A percentile compares a stretch with the other conserved stretches of the same genome.
Evolutionary conservation across 64 coral and sea anemone genomes (phyloP).

Genomic region (Montipora cactus): DNA sequence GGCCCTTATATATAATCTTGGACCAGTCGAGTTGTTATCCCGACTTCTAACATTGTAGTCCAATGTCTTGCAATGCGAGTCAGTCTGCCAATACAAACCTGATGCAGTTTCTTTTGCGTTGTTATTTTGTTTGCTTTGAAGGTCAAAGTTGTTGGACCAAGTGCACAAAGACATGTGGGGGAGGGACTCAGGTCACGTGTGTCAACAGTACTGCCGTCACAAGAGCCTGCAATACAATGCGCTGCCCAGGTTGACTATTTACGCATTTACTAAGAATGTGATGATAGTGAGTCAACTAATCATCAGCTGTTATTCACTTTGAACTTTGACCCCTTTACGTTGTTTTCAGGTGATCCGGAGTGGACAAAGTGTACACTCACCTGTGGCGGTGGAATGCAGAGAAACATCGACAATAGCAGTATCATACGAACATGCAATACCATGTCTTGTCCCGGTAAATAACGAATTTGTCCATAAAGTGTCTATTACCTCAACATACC

Average conservation of each 20-base stretch:
- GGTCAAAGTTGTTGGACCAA: constrained; percentile 58
- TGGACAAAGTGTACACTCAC: constrained; percentile 72
- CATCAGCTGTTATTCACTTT: too few relatives aligned
- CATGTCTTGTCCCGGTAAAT: constrained; percentile 62
- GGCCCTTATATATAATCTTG: too few relatives aligned
- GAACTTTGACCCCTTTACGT: neutral
- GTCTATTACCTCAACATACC: too few relatives aligned
- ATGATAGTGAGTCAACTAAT: too few relatives aligned
- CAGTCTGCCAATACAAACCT: too few relatives aligned
- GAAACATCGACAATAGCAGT: constrained; percentile 39
- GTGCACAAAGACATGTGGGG: constrained; percentile 63
- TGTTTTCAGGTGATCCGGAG: constrained; percentile 4
- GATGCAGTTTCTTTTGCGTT: too few relatives aligned
- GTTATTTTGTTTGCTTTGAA: neutral
- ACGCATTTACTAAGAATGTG: neutral
- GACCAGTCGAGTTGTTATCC: too few relatives aligned
- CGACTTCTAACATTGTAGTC: too few relatives aligned
- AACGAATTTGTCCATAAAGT: neutral
- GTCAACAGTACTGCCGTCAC: constrained; percentile 17
- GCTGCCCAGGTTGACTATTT: constrained; percentile 58
- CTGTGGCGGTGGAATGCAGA: constrained; percentile 72
- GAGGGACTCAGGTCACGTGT: constrained; percentile 61
- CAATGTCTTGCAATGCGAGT: too few relatives aligned
- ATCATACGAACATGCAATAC: constrained; percentile 70
- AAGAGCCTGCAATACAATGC: constrained; percentile 71